Conservation (phyloP, 2,797 vertebrate genomes). For the Rhincodon typus region DNA sequence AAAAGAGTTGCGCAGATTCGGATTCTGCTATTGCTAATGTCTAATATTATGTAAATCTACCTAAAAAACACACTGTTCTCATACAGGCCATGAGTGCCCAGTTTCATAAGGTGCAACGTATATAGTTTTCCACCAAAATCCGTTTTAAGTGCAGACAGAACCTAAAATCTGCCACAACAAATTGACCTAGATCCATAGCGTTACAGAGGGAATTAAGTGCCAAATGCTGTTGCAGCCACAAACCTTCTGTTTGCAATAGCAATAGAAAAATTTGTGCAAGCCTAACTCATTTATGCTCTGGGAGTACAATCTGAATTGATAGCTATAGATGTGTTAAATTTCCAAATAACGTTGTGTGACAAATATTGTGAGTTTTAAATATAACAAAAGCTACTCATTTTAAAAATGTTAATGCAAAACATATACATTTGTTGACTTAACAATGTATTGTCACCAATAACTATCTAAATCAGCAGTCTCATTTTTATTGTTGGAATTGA, state of each 20-base stretch:
- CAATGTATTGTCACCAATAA: background rate
- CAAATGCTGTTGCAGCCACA: background rate
- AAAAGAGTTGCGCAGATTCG: background rate
- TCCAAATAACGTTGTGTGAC: background rate
- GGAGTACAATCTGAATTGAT: background rate
- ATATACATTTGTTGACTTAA: background rate
- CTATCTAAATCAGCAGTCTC: background rate
- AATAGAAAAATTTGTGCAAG: background rate
- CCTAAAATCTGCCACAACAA: background rate
- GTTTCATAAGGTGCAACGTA: background rate
- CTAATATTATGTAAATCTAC: background rate
- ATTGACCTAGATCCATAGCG: background rate
- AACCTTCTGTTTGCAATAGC: background rate
- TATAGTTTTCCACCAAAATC: background rate
- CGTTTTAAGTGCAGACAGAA: background rate
- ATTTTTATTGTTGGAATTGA: slow-evolving; percentile 16
- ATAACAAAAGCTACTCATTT: background rate
- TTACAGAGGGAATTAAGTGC: background rate
- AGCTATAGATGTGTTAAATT: background rate
- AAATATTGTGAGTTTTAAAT: background rate
- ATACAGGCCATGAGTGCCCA: background rate
- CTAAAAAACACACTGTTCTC: background rate
- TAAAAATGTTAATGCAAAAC: background rate
- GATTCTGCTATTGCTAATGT: background rate
- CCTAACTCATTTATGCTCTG: background rate